Percentiles rank a stretch among this genome's conserved stretches.
Conservation (phyloP, 1,140 invertebrate genomes). For the Scaptomyza graminum region DNA sequence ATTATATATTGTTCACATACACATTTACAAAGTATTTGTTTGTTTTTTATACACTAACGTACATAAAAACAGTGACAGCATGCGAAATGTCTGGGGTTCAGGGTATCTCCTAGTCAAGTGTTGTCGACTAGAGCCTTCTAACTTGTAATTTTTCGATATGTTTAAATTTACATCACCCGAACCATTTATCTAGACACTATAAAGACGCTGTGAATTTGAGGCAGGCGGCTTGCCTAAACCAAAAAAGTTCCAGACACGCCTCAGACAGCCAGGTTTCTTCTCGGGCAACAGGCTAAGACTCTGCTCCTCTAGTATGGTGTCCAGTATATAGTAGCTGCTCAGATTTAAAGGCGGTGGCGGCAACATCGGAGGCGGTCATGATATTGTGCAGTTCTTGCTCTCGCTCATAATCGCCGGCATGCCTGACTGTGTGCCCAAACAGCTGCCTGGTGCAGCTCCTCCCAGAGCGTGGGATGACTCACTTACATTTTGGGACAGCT, state of each 20-base stretch:
- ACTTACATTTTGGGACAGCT: constrained; percentile 83
- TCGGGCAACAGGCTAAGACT: constrained; percentile 71
- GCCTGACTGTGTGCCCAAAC: constrained; percentile 18
- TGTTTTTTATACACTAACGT: too few species aligned
- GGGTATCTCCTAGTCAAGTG: too few species aligned
- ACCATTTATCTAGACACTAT: constrained; percentile 47
- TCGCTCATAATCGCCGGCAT: constrained; percentile 65
- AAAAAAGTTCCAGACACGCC: constrained; percentile 75
- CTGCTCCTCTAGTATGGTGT: constrained; percentile 80
- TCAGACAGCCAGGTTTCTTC: constrained; percentile 76
- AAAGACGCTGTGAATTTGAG: constrained; percentile 45
- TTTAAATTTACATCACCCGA: constrained; percentile 58
- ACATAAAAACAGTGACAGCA: too few species aligned
- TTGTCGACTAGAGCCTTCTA: too few species aligned
- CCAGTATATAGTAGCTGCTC: constrained; percentile 79
- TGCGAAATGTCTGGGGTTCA: too few species aligned
- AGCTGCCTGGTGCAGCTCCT: constrained; percentile 1
- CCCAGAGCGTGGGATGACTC: constrained; percentile 29
- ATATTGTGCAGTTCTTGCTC: constrained; percentile 81
- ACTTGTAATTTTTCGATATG: constrained; percentile 48
- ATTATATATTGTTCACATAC: background rate
- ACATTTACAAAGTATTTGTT: background rate
- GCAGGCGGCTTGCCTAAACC: constrained; percentile 54
- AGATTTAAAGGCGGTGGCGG: constrained; percentile 77
- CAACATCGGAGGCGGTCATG: constrained; percentile 82